These are phyloP conservation scores for Rallus crepitans DNA, from an alignment of 2,797 vertebrate species.

Conservation along the genomic window DNA sequence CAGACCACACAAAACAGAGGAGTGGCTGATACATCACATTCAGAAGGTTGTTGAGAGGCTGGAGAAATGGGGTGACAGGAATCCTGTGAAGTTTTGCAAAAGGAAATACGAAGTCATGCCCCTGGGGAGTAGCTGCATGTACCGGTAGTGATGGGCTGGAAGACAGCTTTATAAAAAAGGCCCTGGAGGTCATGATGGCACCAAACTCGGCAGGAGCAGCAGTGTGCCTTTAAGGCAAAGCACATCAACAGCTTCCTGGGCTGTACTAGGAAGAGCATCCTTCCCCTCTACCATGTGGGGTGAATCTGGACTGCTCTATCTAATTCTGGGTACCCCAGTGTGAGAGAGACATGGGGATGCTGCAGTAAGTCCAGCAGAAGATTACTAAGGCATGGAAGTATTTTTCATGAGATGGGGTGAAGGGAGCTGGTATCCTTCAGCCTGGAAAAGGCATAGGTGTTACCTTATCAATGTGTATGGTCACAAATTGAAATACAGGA, in stretches of 20 bases:
- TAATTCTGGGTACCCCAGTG: too few species aligned
- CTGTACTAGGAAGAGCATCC: neutral
- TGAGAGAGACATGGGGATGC: neutral
- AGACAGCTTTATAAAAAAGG: neutral
- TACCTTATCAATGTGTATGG: neutral
- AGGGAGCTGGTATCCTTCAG: neutral
- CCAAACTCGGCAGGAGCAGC: neutral
- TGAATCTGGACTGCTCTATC: neutral
- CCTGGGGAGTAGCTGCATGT: neutral
- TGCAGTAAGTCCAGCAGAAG: neutral
- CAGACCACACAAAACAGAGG: neutral
- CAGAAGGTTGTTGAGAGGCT: neutral
- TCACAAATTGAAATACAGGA: neutral
- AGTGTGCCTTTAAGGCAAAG: neutral
- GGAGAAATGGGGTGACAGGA: neutral
- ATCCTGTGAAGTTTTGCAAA: neutral
- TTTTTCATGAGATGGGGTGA: neutral
- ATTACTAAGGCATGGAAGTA: neutral
- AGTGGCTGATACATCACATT: neutral
- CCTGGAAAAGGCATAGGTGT: neutral
- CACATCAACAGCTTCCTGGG: neutral
- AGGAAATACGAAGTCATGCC: neutral
- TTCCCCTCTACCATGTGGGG: accelerated
- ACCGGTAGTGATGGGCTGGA: neutral
- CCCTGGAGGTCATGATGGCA: neutral